Percentiles rank a stretch among this genome's conserved stretches.
These are phyloP conservation scores for Drosophila prolongata DNA, from an alignment of 2,888 invertebrate species.

Conservation along the genomic window DNA sequence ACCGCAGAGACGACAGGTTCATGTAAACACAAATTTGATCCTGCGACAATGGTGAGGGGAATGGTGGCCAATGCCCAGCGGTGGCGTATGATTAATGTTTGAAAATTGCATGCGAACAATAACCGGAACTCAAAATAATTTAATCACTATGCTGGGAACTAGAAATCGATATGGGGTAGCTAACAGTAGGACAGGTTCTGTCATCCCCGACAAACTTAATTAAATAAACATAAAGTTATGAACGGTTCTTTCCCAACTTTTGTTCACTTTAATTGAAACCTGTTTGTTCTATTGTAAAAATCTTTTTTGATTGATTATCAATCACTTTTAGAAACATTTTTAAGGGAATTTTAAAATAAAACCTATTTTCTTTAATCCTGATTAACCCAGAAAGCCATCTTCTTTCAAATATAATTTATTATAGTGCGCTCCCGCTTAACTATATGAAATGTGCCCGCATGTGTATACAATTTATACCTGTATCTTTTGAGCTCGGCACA, in stretches of 20 bases:
- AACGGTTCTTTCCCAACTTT: background rate
- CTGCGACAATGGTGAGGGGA: constrained; percentile 2
- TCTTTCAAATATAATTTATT: constrained; percentile 12
- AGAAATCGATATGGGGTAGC: constrained; percentile 14
- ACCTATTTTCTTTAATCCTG: background rate
- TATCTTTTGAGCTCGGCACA: constrained; percentile 16
- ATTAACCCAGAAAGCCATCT: background rate
- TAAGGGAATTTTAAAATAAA: too few species aligned
- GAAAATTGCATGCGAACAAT: constrained; percentile 16
- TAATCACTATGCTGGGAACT: background rate
- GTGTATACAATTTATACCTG: constrained; percentile 11
- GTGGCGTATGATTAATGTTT: constrained; percentile 37
- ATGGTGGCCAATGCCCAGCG: constrained; percentile 9
- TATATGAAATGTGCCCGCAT: background rate
- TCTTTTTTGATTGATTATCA: background rate
- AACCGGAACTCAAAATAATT: background rate
- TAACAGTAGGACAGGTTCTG: background rate
- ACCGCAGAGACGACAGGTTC: constrained; percentile 36
- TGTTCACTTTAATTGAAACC: too few species aligned
- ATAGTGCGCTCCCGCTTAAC: background rate
- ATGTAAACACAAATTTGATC: constrained; percentile 24
- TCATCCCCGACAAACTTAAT: constrained; percentile 4
- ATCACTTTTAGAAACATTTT: background rate
- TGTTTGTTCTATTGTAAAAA: too few species aligned
- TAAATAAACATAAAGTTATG: background rate